phyloP scores from a whole-genome alignment of 2,888 invertebrate species.

The Lepidocyrtoides sp. region DNA sequence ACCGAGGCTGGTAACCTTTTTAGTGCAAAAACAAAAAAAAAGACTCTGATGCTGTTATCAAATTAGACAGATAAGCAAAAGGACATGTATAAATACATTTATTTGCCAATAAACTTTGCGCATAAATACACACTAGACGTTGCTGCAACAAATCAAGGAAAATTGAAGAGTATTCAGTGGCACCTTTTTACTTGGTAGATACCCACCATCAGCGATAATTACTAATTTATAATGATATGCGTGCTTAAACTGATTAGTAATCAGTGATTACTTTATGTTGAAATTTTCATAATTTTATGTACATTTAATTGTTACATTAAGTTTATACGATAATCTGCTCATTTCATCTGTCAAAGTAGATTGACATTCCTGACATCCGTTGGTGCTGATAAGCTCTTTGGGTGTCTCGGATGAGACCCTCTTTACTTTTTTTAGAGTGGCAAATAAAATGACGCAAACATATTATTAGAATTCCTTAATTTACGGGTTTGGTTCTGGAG shows the following conservation, averaged over 20 bases:
- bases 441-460: constrained; percentile 26
- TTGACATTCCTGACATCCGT: constrained; percentile 43
- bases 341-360: constrained; percentile 34
- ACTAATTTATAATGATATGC: too few relatives aligned
- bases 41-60: not conserved
- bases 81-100: not conserved
- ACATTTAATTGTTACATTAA: not conserved
- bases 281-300: not conserved
- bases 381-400: not conserved
- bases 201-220: too few relatives aligned
- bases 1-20: constrained; percentile 5
- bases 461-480: not conserved
- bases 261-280: not conserved
- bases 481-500: not conserved
- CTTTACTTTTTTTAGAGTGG: not conserved
- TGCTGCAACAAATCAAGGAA: too few relatives aligned
- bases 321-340: not conserved
- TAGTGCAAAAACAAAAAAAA: too few relatives aligned
- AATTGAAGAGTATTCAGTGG: too few relatives aligned
- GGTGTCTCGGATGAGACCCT: constrained; percentile 20
- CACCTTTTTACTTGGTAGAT: too few relatives aligned
- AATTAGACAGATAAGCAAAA: not conserved
- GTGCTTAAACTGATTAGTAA: too few relatives aligned
- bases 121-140: too few relatives aligned
- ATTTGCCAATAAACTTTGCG: too few relatives aligned